Percentiles rank a stretch among this genome's conserved stretches.
These are phyloP conservation scores for Dasypolia templi DNA, from an alignment of 2,888 invertebrate species.

Conservation along the genomic window DNA sequence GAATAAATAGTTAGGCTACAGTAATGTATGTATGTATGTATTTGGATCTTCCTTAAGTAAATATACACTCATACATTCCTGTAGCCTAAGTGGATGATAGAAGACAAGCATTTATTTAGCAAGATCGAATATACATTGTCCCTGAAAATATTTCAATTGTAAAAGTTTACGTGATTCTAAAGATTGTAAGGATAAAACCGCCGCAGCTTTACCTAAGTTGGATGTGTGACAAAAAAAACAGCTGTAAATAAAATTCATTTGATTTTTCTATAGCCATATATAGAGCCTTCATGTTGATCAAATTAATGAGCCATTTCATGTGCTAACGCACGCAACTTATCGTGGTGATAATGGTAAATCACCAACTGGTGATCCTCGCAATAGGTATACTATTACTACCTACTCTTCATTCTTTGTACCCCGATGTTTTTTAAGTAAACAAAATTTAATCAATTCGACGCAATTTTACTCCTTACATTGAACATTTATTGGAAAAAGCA, in stretches of 20 bases:
- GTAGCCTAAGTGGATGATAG: not conserved
- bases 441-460: constrained; percentile 31
- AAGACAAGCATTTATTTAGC: not conserved
- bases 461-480: constrained; percentile 20
- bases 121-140: not conserved
- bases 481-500: constrained; percentile 55
- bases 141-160: not conserved
- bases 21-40: too few species aligned
- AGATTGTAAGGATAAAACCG: too few species aligned
- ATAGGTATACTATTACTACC: not conserved
- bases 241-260: not conserved
- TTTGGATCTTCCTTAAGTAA: too few species aligned
- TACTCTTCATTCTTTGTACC: not conserved
- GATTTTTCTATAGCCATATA: not conserved
- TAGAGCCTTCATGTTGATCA: not conserved
- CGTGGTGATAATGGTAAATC: not conserved
- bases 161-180: too few species aligned
- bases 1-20: not conserved
- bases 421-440: not conserved
- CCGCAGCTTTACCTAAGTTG: too few species aligned
- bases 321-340: not conserved
- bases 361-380: not conserved
- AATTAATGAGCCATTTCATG: not conserved
- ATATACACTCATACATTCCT: too few species aligned
- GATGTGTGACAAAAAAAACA: too few species aligned